Evolutionary conservation across 2,888 invertebrate genomes (phyloP).

Genomic region (Pheosia gnoma): DNA sequence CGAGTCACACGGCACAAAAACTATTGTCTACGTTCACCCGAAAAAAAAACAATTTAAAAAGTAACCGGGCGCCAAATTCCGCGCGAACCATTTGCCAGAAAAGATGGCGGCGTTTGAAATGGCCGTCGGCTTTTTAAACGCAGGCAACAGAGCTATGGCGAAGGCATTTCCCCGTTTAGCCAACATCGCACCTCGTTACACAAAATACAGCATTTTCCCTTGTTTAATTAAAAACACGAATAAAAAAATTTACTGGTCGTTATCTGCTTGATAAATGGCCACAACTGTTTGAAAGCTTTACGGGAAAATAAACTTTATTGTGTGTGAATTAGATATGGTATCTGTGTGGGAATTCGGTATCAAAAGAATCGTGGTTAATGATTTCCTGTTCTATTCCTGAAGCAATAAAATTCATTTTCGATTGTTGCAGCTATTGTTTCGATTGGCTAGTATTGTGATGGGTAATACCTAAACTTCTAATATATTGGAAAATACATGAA

Average conservation of each 20-base stretch:
- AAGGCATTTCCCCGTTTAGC: constrained; percentile 48
- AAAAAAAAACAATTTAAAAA: constrained; percentile 2
- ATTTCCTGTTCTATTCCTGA: constrained; percentile 77
- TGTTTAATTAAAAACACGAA: constrained; percentile 82
- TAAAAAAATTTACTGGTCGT: constrained; percentile 74
- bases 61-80: neutral
- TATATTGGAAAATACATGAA: neutral
- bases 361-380: constrained; percentile 67
- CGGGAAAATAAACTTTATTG: constrained; percentile 47
- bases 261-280: constrained; percentile 77
- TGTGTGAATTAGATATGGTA: constrained; percentile 25
- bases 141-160: constrained; percentile 35
- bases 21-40: too few species aligned
- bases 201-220: constrained; percentile 65
- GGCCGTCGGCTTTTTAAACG: constrained; percentile 31
- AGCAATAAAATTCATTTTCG: constrained; percentile 73
- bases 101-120: constrained; percentile 3
- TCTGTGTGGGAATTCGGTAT: constrained; percentile 35
- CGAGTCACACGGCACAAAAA: too few species aligned
- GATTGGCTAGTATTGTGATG: constrained; percentile 22
- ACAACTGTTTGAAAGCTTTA: constrained; percentile 38
- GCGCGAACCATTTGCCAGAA: constrained; percentile 1
- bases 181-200: constrained; percentile 62
- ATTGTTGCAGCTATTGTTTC: constrained; percentile 54
- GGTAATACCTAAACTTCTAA: constrained; percentile 2